A percentile compares a stretch with the other conserved stretches of the same genome.
Evolutionary conservation across 2,888 invertebrate genomes (phyloP).

Genomic region (Bellardia bayeri): DNA sequence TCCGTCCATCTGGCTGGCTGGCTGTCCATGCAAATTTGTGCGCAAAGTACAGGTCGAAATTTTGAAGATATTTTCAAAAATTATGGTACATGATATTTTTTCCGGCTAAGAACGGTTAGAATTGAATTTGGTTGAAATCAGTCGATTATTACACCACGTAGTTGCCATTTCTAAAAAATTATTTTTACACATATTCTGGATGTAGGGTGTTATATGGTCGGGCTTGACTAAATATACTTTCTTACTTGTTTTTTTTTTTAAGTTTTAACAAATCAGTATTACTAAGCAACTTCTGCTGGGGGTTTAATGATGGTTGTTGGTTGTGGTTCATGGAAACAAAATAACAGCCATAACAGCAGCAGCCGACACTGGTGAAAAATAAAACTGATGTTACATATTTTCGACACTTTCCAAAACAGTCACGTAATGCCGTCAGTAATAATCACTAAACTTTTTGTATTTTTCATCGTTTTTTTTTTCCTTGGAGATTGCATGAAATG

Average conservation of each 20-base stretch:
- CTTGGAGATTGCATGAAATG: conserved; percentile 46
- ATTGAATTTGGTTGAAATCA: too few species aligned
- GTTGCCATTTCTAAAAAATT: too few species aligned
- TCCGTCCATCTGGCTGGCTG: too few species aligned
- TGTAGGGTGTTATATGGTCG: too few species aligned
- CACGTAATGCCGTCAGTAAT: conserved; percentile 84
- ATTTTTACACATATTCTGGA: too few species aligned
- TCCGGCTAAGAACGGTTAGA: too few species aligned
- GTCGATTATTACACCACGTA: too few species aligned
- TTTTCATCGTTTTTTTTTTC: conserved; percentile 76
- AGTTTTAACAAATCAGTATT: conserved; percentile 59
- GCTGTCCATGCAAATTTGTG: too few species aligned
- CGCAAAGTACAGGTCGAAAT: too few species aligned
- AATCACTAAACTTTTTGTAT: conserved; percentile 83
- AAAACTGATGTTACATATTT: conserved; percentile 80
- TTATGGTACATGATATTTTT: too few species aligned
- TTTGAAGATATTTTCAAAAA: too few species aligned
- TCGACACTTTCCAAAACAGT: conserved; percentile 83
- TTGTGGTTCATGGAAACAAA: conserved; percentile 59
- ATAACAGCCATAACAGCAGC: conserved; percentile 23
- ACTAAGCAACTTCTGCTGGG: conserved; percentile 28
- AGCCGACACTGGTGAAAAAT: conserved; percentile 25
- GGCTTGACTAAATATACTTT: too few species aligned
- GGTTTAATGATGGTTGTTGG: conserved; percentile 61
- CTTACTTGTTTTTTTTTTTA: conserved; percentile 35